Evolutionary conservation across 2,797 vertebrate species (phyloP), one percentile per base, ranked within the genome.

Genomic region (Hoplostethus mediterraneus): DNA sequence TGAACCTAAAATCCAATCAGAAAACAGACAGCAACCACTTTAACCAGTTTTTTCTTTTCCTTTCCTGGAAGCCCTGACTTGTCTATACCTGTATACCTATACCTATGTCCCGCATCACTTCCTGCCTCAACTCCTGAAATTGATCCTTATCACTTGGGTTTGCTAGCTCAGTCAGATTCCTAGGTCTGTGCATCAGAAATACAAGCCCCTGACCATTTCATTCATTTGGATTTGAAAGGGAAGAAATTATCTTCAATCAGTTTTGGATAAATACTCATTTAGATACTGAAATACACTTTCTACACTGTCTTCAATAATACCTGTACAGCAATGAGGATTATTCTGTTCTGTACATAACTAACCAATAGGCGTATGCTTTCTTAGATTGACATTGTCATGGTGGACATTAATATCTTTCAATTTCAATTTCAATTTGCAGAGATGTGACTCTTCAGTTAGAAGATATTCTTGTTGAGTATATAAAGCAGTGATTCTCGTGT

Each of bases 371-470:
- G 31, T 3, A 45, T 54, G 71, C 70, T 65, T 72, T 60, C 38
- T 78, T 74, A 84, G 69, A 79, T 80, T 79, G 53, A 40, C n/a
- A 1, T 61, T 53, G 81, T 67, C 62, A 10, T 53, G 73, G 30
- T 11, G 28, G 12, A 68, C 85, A 84, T 87, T 84, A 81, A 75
- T 87, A 88, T 67, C 62, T 16, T 10, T 9, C 28, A 38, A 53
- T 60, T 2, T 5, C 54, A n/a, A n/a, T n/a, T n/a, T n/a, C n/a
- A n/a, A 51, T 63, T 56, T 48, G 2, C 21, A 73, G 77, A 74
- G 47, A 58, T 52, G 73, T 55, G 65, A 73, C 58, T 73, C 60
- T 75, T 52, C 63, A 78, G 84, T 86, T 75, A 81, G 73, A 58
- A 1, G 0, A 2, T 38, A 3, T 63, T 73, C 67, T 60, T 77